Evolutionary conservation across 2,888 invertebrate genomes (phyloP).

Genomic region (Cheiracanthium punctorium): DNA sequence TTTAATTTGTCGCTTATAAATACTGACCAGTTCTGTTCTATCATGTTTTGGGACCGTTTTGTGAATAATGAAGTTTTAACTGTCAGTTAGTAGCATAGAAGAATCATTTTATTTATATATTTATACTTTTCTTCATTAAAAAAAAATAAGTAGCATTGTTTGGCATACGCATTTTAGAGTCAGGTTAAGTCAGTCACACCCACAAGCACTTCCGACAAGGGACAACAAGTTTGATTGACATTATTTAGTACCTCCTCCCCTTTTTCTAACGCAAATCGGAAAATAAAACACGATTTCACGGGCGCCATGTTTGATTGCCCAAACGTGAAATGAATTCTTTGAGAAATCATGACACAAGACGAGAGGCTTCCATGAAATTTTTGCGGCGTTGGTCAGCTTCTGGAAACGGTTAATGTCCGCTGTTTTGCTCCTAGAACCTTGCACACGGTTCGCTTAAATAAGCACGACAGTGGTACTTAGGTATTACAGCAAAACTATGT

Average conservation of each 20-base stretch:
- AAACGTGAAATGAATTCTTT: conserved; percentile 1
- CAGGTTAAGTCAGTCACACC: not conserved
- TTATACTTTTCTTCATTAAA: no score
- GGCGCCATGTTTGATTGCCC: conserved; percentile 13
- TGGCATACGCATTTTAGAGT: not conserved
- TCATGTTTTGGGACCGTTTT: no score
- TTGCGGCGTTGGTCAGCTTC: not conserved
- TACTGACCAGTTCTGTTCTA: no score
- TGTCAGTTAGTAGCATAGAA: no score
- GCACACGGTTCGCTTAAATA: no score
- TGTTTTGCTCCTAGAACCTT: not conserved
- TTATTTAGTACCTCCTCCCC: not conserved
- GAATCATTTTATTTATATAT: no score
- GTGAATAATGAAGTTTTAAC: no score
- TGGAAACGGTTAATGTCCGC: not conserved
- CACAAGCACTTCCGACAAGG: not conserved
- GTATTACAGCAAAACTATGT: no score
- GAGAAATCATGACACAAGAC: not conserved
- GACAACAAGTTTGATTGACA: not conserved
- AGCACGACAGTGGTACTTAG: no score
- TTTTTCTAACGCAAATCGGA: not conserved
- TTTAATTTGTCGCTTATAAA: no score
- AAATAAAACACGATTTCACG: conserved; percentile 5
- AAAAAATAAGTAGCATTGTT: not conserved
- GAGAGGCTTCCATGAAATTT: not conserved